Evolutionary conservation across 2,797 vertebrate species (phyloP).

Genomic region (Melanotaenia nigrans): DNA sequence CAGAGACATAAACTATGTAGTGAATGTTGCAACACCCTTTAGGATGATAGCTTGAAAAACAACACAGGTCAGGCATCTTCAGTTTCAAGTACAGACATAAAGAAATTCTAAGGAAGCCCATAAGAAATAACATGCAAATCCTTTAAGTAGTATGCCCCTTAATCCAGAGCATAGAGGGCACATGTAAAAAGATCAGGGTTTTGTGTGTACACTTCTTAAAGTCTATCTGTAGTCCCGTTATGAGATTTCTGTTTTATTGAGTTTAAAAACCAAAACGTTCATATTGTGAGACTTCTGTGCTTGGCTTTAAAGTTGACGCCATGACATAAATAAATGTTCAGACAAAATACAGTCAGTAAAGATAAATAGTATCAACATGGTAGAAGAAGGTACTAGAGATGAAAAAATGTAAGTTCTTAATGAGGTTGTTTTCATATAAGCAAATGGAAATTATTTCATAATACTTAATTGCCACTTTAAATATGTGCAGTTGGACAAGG

Average conservation of each 20-base stretch:
- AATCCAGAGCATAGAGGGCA: conserved; percentile 18
- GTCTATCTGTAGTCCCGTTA: conserved; percentile 10
- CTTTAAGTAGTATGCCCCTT: conserved; percentile 19
- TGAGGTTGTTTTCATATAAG: background rate
- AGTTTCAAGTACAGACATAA: conserved; percentile 7
- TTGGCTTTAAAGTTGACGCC: background rate
- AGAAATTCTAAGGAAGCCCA: background rate
- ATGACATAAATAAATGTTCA: background rate
- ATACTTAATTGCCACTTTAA: background rate
- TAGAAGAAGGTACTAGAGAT: background rate
- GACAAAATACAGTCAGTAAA: background rate
- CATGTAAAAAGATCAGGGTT: conserved; percentile 8
- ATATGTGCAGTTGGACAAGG: background rate
- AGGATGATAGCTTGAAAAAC: conserved; percentile 11
- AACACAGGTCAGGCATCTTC: conserved; percentile 13
- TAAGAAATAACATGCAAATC: conserved; percentile 34
- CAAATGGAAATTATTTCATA: background rate
- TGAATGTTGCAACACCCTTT: conserved; percentile 3
- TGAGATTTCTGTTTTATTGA: background rate
- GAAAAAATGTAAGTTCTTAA: background rate
- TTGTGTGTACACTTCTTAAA: conserved; percentile 15
- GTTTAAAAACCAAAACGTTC: background rate
- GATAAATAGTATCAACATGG: background rate
- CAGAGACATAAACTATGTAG: conserved; percentile 9
- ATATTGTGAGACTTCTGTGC: background rate